phyloP scores from a whole-genome alignment of 2,888 invertebrate genomes.

The Pseudolycoriella hygida region DNA sequence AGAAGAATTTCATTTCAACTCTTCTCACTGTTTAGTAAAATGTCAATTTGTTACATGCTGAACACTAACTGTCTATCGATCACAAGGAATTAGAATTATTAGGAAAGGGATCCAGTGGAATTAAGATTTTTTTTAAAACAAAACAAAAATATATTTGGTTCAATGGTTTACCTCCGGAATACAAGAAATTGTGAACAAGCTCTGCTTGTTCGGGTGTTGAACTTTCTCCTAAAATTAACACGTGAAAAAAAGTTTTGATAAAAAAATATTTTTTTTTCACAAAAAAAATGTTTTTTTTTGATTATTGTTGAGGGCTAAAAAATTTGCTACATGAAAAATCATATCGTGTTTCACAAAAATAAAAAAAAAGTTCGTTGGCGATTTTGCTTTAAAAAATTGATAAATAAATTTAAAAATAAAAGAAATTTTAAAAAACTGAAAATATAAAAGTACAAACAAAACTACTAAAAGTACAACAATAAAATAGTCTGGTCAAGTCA shows the following conservation, averaged over 20 bases:
- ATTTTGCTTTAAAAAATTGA: too few species aligned
- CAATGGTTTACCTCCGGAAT: conserved; percentile 51
- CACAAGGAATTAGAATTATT: too few species aligned
- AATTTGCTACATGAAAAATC: background rate
- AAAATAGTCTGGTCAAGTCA: too few species aligned
- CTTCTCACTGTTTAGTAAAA: too few species aligned
- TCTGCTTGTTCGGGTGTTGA: conserved; percentile 66
- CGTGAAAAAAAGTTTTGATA: conserved; percentile 13
- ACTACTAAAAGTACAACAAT: background rate
- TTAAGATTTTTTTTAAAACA: too few species aligned
- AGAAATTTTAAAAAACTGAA: background rate
- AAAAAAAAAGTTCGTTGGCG: background rate
- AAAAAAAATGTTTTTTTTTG: conserved; percentile 1
- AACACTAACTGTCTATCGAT: too few species aligned
- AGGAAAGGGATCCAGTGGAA: too few species aligned
- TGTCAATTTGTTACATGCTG: too few species aligned
- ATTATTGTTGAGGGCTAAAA: conserved; percentile 3
- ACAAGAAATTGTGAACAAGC: conserved; percentile 72
- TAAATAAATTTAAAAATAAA: too few species aligned
- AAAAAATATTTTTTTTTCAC: conserved; percentile 4
- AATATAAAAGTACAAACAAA: background rate
- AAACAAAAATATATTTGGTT: too few species aligned
- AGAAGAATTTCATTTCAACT: too few species aligned
- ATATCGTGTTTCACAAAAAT: background rate
- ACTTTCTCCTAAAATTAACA: conserved; percentile 39